A percentile compares a stretch with the other conserved stretches of the same genome.
phyloP scores from a whole-genome alignment of 2,888 invertebrate species.

The Portevinia maculata region DNA sequence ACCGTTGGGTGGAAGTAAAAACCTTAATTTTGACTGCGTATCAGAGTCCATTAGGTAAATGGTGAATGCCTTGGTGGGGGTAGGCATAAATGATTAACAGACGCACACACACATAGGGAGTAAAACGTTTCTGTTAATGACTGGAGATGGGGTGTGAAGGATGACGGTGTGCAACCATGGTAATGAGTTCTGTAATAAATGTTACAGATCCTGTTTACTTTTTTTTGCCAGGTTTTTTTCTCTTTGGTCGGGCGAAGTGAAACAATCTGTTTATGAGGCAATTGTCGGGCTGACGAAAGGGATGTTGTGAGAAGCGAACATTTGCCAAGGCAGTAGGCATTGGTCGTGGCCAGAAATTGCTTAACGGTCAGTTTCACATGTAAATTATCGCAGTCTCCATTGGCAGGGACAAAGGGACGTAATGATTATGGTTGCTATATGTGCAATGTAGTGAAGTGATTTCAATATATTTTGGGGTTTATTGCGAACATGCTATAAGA shows the following conservation, averaged over 20 bases:
- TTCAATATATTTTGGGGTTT: conserved; percentile 16
- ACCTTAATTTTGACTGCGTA: conserved; percentile 59
- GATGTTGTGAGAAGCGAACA: conserved; percentile 54
- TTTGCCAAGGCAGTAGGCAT: conserved; percentile 36
- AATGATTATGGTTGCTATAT: conserved; percentile 23
- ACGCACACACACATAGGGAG: neutral
- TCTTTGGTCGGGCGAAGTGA: conserved; percentile 33
- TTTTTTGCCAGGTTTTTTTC: conserved; percentile 10
- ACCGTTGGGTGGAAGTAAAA: conserved; percentile 18
- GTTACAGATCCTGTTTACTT: conserved; percentile 38
- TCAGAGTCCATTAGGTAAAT: conserved; percentile 65
- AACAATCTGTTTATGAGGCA: conserved; percentile 71
- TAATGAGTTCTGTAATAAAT: conserved; percentile 68
- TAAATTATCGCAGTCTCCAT: conserved; percentile 48
- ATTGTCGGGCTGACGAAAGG: conserved; percentile 56
- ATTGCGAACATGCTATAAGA: conserved; percentile 6
- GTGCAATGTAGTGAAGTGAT: conserved; percentile 32
- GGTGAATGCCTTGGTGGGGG: neutral
- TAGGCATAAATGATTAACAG: neutral
- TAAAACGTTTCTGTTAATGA: conserved; percentile 51
- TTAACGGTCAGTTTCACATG: conserved; percentile 47
- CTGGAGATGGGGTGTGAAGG: conserved; percentile 34
- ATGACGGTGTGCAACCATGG: conserved; percentile 54
- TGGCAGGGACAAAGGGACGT: neutral
- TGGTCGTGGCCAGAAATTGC: conserved; percentile 47